phyloP scores from a whole-genome alignment of 2,113 vertebrate genomes.

The Zapus hudsonius region DNA sequence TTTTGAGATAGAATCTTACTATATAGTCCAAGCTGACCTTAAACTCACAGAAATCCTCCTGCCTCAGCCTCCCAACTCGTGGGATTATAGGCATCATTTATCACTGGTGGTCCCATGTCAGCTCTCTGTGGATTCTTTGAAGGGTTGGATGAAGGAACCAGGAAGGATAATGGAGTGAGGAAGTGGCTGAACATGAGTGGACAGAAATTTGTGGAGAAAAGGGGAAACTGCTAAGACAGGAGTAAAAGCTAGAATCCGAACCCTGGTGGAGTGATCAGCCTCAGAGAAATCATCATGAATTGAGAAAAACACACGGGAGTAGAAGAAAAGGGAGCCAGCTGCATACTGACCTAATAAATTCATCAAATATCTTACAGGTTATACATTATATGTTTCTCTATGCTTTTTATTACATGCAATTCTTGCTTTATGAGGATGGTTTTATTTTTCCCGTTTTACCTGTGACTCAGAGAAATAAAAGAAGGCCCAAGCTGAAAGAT shows the following conservation, averaged over 20 bases:
- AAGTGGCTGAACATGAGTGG: background rate
- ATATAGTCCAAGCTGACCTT: no score
- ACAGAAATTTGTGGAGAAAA: background rate
- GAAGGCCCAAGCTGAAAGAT: background rate
- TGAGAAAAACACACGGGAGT: background rate
- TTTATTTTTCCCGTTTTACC: background rate
- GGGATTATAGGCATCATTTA: background rate
- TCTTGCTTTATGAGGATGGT: background rate
- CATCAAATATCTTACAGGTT: background rate
- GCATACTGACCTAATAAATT: background rate
- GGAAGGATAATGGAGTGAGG: background rate
- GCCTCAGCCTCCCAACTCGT: background rate
- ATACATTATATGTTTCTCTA: background rate
- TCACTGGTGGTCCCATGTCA: background rate
- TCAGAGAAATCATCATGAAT: background rate
- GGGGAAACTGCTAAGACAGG: background rate
- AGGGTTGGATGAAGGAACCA: background rate
- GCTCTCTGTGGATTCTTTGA: conserved; percentile 10
- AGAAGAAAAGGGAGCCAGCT: background rate
- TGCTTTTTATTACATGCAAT: background rate
- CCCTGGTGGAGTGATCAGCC: background rate
- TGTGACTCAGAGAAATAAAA: background rate
- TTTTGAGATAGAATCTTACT: background rate
- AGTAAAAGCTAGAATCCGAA: background rate
- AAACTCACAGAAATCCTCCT: background rate